These are phyloP conservation scores for Dryobotodes eremita DNA, from an alignment of 2,888 invertebrate genomes.

Conservation along the genomic window DNA sequence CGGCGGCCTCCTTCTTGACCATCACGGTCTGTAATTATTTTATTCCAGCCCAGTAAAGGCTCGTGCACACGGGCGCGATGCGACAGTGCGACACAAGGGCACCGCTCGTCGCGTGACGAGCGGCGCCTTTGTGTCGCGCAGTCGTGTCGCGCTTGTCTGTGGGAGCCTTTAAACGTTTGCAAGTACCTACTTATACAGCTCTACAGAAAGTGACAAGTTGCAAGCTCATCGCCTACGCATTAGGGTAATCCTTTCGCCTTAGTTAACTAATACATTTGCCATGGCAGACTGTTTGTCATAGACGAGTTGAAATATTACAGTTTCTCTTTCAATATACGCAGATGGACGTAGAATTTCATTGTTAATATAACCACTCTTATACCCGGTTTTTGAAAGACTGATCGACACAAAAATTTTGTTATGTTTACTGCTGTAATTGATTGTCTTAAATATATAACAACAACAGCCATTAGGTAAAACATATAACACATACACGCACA, in stretches of 20 bases:
- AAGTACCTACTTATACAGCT: too few species aligned
- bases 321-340: constrained; percentile 43
- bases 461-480: background rate
- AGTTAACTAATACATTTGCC: constrained; percentile 33
- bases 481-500: too few species aligned
- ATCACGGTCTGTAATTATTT: too few species aligned
- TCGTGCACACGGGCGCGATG: too few species aligned
- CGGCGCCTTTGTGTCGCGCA: too few species aligned
- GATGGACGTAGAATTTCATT: constrained; percentile 14
- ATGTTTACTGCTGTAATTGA: background rate
- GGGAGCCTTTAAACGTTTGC: too few species aligned
- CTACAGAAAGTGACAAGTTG: constrained; percentile 34
- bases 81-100: too few species aligned
- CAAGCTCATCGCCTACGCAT: constrained; percentile 56
- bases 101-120: too few species aligned
- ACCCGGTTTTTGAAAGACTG: background rate
- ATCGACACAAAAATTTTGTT: background rate
- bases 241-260: constrained; percentile 48
- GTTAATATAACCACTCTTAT: constrained; percentile 1
- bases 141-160: too few species aligned
- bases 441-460: background rate
- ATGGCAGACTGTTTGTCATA: constrained; percentile 42
- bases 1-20: too few species aligned
- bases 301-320: constrained; percentile 35
- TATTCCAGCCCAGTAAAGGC: too few species aligned